These are phyloP conservation scores for Enteromius unitaeniatus DNA, from an alignment of 2,797 vertebrate genomes.

Conservation along the genomic window DNA sequence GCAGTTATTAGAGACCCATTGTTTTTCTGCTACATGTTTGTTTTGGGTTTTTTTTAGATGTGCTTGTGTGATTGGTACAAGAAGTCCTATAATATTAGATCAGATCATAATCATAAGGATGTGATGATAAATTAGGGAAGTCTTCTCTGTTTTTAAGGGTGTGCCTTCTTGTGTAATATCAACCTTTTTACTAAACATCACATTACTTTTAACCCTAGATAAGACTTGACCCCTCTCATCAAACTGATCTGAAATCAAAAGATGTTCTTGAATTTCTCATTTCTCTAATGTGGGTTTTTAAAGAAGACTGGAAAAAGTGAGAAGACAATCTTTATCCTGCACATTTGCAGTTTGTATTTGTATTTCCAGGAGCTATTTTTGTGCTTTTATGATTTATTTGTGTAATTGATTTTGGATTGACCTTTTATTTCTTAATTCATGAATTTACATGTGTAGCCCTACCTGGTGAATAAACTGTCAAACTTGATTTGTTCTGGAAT, in stretches of 20 bases:
- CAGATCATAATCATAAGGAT: neutral
- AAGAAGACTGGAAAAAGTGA: neutral
- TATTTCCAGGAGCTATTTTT: neutral
- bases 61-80: neutral
- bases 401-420: neutral
- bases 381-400: neutral
- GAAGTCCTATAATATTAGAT: neutral
- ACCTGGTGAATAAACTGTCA: neutral
- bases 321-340: neutral
- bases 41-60: neutral
- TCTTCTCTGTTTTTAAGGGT: neutral
- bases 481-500: neutral
- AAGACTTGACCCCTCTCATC: neutral
- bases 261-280: neutral
- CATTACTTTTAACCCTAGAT: neutral
- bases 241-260: neutral
- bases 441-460: neutral
- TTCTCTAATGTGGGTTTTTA: neutral
- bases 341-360: neutral
- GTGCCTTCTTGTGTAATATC: neutral
- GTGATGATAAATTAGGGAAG: neutral
- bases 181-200: neutral
- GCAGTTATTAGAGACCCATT: neutral
- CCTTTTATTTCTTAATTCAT: neutral
- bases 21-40: neutral